phyloP scores from a whole-genome alignment of 2,797 vertebrate genomes.

The Aphelocoma californica region DNA sequence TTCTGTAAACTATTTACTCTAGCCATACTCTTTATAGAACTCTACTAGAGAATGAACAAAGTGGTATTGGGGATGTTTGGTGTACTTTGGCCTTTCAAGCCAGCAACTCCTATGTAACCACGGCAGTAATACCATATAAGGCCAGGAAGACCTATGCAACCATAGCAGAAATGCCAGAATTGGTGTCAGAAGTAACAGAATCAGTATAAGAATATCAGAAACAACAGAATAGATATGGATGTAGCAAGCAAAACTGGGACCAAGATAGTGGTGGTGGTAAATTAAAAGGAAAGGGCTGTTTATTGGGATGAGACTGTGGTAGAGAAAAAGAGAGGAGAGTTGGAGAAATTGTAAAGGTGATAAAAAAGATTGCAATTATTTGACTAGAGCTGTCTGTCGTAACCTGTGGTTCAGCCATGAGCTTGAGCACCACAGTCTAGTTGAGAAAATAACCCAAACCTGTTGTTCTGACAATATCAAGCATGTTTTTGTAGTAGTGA shows the following conservation, averaged over 20 bases:
- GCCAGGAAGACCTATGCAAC: neutral
- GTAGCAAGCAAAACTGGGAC: neutral
- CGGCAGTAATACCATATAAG: neutral
- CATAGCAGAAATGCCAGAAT: neutral
- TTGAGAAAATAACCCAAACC: neutral
- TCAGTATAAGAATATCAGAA: neutral
- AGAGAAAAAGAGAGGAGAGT: neutral
- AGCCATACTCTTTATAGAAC: neutral
- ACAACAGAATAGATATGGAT: neutral
- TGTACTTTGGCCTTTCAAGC: neutral
- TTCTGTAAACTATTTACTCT: neutral
- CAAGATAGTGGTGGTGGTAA: neutral
- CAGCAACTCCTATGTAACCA: neutral
- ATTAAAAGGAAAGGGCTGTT: rapidly evolving
- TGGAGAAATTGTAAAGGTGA: neutral
- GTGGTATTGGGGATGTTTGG: neutral
- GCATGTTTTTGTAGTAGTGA: neutral
- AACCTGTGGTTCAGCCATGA: neutral
- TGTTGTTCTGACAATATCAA: neutral
- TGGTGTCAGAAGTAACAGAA: neutral
- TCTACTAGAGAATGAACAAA: neutral
- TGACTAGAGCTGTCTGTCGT: neutral
- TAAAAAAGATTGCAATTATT: neutral
- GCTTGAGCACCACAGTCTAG: neutral
- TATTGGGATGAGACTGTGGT: neutral